Evolutionary conservation across 2,113 vertebrate species (phyloP).

Genomic region (Microtus montanus): DNA sequence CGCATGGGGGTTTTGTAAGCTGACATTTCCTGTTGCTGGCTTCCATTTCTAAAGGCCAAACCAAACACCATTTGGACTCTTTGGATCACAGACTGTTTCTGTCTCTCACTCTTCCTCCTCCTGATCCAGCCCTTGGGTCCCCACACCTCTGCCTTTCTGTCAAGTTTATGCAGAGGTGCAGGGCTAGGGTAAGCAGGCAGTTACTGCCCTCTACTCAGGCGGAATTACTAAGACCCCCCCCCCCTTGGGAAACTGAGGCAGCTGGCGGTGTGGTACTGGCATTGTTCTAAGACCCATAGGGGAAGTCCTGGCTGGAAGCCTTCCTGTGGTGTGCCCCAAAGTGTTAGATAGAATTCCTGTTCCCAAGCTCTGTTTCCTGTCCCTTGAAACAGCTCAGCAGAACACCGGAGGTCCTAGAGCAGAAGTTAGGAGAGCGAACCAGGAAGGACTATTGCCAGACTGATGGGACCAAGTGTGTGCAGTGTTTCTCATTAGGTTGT

Average conservation of each 20-base stretch:
- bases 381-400: not conserved
- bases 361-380: not conserved
- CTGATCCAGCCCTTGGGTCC: slow-evolving; percentile 28
- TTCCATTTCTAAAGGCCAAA: slow-evolving; percentile 83
- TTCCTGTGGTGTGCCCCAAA: not conserved
- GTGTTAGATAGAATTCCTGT: not conserved
- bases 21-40: slow-evolving; percentile 85
- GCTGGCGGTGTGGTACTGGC: not conserved
- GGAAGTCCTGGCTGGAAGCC: not conserved
- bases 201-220: slow-evolving; percentile 51
- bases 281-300: not conserved
- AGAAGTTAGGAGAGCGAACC: not conserved
- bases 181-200: slow-evolving; percentile 49
- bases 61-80: slow-evolving; percentile 79
- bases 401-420: not conserved
- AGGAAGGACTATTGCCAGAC: not conserved
- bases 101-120: slow-evolving; percentile 77
- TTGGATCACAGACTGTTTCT: slow-evolving; percentile 79
- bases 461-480: not conserved
- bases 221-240: slow-evolving; percentile 44
- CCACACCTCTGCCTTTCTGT: slow-evolving; percentile 6
- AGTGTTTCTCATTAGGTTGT: not conserved
- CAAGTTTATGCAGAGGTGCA: not conserved
- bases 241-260: not conserved
- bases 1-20: slow-evolving; percentile 82